Evolutionary conservation across 2,113 vertebrate species (phyloP).

Genomic region (Meleagris gallopavo): DNA sequence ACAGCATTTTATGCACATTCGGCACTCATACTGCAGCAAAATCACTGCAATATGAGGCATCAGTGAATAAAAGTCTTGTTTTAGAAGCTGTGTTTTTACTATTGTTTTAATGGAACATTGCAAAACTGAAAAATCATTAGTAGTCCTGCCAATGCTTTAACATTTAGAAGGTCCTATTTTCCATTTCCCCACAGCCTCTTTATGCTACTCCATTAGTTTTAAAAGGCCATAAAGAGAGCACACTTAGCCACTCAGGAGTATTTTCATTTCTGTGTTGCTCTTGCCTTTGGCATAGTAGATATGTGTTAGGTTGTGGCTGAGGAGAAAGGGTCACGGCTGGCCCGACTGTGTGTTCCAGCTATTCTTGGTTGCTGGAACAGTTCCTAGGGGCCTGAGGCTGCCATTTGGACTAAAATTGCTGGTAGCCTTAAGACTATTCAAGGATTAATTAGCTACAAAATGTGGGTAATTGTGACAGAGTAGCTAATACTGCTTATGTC

Average conservation of each 20-base stretch:
- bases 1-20: background rate
- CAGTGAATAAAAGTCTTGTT: constrained; percentile 15
- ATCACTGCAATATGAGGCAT: constrained; percentile 22
- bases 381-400: constrained; percentile 59
- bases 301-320: constrained; percentile 50
- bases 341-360: background rate
- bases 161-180: constrained; percentile 55
- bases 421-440: constrained; percentile 60
- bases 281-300: constrained; percentile 50
- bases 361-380: constrained; percentile 68
- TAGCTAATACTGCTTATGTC: constrained; percentile 43
- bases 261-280: constrained; percentile 43
- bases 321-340: constrained; percentile 48
- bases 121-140: constrained; percentile 61
- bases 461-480: constrained; percentile 60
- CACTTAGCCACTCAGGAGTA: constrained; percentile 37
- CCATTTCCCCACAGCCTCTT: constrained; percentile 35
- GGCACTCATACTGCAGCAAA: background rate
- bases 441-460: constrained; percentile 64
- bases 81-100: constrained; percentile 37
- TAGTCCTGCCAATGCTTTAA: constrained; percentile 36
- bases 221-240: constrained; percentile 51
- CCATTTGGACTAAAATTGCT: constrained; percentile 51
- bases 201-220: constrained; percentile 59
- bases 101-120: constrained; percentile 42